These are phyloP conservation scores for Trichacis sp. DNA, from an alignment of 2,888 invertebrate species.

Conservation along the genomic window DNA sequence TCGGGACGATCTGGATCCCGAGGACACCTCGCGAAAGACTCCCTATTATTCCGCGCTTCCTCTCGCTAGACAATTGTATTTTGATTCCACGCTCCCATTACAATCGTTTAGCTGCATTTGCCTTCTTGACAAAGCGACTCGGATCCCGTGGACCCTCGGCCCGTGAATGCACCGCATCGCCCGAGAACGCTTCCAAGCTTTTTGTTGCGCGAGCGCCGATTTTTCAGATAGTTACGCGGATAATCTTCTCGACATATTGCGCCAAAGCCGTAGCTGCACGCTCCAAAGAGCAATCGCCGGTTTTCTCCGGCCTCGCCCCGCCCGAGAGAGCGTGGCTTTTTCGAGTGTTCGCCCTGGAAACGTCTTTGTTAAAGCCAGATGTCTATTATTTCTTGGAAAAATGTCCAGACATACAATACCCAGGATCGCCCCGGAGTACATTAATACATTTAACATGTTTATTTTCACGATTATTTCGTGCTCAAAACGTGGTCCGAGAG, in stretches of 20 bases:
- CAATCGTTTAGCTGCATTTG: slow-evolving; percentile 65
- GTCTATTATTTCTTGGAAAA: slow-evolving; percentile 8
- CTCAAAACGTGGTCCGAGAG: no score
- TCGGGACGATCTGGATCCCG: slow-evolving; percentile 12
- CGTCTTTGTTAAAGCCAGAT: slow-evolving; percentile 7
- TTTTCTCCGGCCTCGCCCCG: slow-evolving; percentile 4
- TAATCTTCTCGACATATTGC: slow-evolving; percentile 65
- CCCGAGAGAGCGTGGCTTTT: slow-evolving; percentile 14
- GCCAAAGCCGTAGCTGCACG: slow-evolving; percentile 60
- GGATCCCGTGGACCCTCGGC: slow-evolving; percentile 48
- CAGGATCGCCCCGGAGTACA: neutral
- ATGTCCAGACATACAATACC: neutral
- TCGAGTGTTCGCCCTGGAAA: slow-evolving; percentile 14
- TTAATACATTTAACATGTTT: slow-evolving; percentile 1
- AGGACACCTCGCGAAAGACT: slow-evolving; percentile 7
- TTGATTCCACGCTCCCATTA: slow-evolving; percentile 63
- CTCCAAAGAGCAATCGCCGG: slow-evolving; percentile 50
- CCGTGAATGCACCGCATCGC: slow-evolving; percentile 28
- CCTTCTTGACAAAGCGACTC: slow-evolving; percentile 68
- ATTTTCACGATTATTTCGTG: neutral
- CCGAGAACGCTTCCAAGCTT: slow-evolving; percentile 13
- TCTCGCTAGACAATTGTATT: slow-evolving; percentile 57
- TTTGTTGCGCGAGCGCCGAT: slow-evolving; percentile 40
- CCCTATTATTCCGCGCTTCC: slow-evolving; percentile 38
- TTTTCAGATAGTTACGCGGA: slow-evolving; percentile 62